phyloP scores from a whole-genome alignment of 2,797 vertebrate species.

The Hippocampus kuda region DNA sequence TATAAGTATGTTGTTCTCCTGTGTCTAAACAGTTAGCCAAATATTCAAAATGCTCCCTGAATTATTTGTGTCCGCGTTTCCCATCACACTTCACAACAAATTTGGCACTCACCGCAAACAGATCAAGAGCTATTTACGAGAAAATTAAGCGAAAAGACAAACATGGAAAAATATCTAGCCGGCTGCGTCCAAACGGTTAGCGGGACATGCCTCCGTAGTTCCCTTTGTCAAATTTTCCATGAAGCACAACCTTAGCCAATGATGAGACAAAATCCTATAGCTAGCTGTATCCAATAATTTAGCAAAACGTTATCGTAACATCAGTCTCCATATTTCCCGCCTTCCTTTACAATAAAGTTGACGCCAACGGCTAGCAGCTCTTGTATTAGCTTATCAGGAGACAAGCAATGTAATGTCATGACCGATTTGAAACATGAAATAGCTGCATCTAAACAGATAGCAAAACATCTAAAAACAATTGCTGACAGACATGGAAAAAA shows the following conservation, averaged over 20 bases:
- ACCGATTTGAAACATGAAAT: not conserved
- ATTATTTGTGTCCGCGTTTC: no score
- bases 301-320: slow-evolving; percentile 15
- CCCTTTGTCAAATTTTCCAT: no score
- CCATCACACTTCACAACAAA: not conserved
- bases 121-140: slow-evolving; percentile 19
- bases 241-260: no score
- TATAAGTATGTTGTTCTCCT: not conserved
- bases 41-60: not conserved
- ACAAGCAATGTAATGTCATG: not conserved
- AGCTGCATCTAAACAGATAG: not conserved
- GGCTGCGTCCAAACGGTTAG: no score
- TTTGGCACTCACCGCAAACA: not conserved
- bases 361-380: not conserved
- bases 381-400: not conserved
- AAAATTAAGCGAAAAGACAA: slow-evolving; percentile 44
- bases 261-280: no score
- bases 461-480: not conserved
- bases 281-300: not conserved
- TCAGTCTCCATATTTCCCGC: not conserved
- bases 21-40: not conserved
- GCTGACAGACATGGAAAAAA: slow-evolving; percentile 41
- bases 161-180: slow-evolving; percentile 31
- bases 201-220: no score
- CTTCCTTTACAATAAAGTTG: not conserved